These are phyloP conservation scores for Temnothorax rugatulus DNA, from an alignment of 2,888 invertebrate genomes.

Conservation along the genomic window DNA sequence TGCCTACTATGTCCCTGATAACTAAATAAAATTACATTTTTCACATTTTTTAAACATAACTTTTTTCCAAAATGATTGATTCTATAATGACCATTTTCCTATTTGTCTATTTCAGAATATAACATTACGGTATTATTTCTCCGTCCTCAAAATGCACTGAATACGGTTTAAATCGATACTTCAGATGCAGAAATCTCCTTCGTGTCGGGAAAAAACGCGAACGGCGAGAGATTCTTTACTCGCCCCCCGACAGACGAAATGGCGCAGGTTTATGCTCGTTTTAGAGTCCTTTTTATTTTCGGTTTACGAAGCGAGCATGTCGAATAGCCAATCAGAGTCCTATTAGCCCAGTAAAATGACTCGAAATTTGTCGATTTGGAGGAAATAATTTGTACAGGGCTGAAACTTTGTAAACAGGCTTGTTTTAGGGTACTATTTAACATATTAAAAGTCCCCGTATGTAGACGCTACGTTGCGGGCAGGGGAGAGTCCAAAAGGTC, in stretches of 20 bases:
- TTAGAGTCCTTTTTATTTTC: conserved; percentile 57
- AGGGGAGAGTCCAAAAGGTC: no score
- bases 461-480: no score
- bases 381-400: no score
- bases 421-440: no score
- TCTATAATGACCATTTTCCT: not conserved
- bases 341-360: no score
- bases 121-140: not conserved
- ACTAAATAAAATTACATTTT: not conserved
- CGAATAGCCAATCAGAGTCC: conserved; percentile 60
- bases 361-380: no score
- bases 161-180: no score
- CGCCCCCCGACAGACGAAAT: conserved; percentile 29
- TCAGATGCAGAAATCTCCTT: conserved; percentile 26
- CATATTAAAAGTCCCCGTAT: no score
- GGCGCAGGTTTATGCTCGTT: conserved; percentile 46
- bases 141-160: not conserved
- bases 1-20: no score
- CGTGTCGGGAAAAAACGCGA: conserved; percentile 7
- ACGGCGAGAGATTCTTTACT: conserved; percentile 33
- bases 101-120: not conserved
- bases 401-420: no score
- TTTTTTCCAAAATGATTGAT: not conserved
- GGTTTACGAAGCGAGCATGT: conserved; percentile 53
- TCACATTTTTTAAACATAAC: not conserved